Evolutionary conservation across 2,797 vertebrate species (phyloP), one percentile per base, ranked within the genome.

Genomic region (Mormyrops boulengeri): DNA sequence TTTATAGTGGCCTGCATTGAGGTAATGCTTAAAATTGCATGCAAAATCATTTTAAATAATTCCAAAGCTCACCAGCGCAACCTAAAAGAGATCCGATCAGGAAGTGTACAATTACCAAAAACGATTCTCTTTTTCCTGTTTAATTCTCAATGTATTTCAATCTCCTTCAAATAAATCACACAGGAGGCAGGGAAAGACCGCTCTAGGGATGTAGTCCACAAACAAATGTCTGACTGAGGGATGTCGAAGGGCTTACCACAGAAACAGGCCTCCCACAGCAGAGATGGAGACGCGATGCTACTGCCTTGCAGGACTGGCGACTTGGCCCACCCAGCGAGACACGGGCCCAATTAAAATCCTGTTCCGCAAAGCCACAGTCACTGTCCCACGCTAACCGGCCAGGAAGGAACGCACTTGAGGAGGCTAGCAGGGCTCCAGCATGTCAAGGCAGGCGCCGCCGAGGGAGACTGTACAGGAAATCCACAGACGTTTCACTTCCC

Each of bases 401-500:
- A 60, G 69, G n/a, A 9, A 7, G 8, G 7, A 38, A 87, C 44
- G 30, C 41, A 22, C 19, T 82, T 47, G 41, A 8, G 38, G 77
- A 73, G 38, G 7, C 41, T 47, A 47, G 6, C 77, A 47, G 38
- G 41, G 38, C 77, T 69, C 49, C 55, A 17, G 60, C 14, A 66
- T 41, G 50, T 55, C 5, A 80, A 41, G n/a, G 82, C 41, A 82
- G 44, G 17, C 77, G 85, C 85, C 47, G 77, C 85, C 88, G 92
- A 90, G 86, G 89, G 90, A 92, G 89, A 90, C 89, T 82, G 89
- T 87, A 89, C 92, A 93, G 93, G 92, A 93, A 93, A 91, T 87
- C 91, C 91, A 91, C 55, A 91, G 49, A 90, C 90, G 90, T 91
- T 92, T 92, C 57, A 91, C 90, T 93, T 93, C 92, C 92, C 89